Conservation (phyloP, 2,797 vertebrate species). For the Hippoglossus hippoglossus region DNA sequence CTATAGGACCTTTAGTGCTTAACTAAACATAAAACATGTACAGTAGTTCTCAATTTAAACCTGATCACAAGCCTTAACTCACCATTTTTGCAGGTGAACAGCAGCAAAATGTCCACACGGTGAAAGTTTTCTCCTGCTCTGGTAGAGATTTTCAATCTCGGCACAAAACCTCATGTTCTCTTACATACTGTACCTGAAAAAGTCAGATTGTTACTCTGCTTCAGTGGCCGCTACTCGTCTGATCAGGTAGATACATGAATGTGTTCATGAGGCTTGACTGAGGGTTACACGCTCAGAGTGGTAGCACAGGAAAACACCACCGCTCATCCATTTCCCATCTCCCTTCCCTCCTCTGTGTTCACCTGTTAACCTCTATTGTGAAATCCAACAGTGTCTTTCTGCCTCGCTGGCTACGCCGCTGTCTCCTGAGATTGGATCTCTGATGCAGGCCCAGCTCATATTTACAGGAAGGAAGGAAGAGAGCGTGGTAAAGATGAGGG, state of each 20-base stretch:
- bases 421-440: constrained; percentile 70
- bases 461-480: constrained; percentile 53
- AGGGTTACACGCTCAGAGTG: constrained; percentile 46
- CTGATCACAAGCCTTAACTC: constrained; percentile 2
- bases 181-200: constrained; percentile 6
- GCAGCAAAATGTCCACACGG: constrained; percentile 5
- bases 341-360: constrained; percentile 43
- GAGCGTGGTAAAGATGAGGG: constrained; percentile 12
- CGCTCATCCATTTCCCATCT: constrained; percentile 71
- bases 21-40: neutral
- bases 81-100: neutral
- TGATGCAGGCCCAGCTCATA: constrained; percentile 63
- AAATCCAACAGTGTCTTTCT: constrained; percentile 64
- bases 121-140: constrained; percentile 11
- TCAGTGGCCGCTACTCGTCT: constrained; percentile 50
- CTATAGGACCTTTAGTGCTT: too few species aligned
- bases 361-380: constrained; percentile 76
- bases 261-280: constrained; percentile 63
- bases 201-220: constrained; percentile 36
- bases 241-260: constrained; percentile 63
- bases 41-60: constrained; percentile 1
- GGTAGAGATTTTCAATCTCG: constrained; percentile 27
- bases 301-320: constrained; percentile 57
- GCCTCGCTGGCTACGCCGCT: constrained; percentile 44
- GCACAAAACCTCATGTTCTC: neutral